Conservation (phyloP, 2,797 vertebrate species). For the Gadopsis marmoratus region DNA sequence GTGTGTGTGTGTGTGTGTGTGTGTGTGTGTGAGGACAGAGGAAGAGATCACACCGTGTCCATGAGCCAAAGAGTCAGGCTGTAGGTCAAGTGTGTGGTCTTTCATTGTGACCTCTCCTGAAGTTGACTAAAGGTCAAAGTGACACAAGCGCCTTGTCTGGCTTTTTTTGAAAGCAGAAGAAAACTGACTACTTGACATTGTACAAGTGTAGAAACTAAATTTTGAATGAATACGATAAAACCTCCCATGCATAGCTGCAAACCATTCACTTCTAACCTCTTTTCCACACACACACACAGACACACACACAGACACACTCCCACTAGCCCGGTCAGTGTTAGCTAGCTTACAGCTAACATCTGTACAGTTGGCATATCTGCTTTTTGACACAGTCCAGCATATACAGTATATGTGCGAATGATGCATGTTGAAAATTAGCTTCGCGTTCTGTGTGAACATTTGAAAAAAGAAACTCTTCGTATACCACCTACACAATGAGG, state of each 20-base stretch:
- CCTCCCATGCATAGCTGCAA: neutral
- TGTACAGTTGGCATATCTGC: neutral
- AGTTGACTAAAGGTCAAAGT: slow-evolving; percentile 48
- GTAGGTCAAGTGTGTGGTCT: slow-evolving; percentile 36
- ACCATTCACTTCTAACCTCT: neutral
- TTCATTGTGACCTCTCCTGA: slow-evolving; percentile 42
- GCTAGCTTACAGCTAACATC: neutral
- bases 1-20: slow-evolving; percentile 10
- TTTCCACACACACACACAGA: no score
- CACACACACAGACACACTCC: neutral
- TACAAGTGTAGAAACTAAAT: neutral
- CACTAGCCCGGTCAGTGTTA: neutral
- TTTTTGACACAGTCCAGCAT: neutral
- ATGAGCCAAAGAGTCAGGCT: slow-evolving; percentile 33
- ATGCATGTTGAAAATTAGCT: neutral
- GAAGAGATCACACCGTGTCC: slow-evolving; percentile 26
- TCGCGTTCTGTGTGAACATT: neutral
- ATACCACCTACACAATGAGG: neutral
- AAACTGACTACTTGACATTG: slow-evolving; percentile 41
- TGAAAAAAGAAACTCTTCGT: neutral
- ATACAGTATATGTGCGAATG: no score
- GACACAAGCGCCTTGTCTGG: slow-evolving; percentile 37
- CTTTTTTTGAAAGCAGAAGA: slow-evolving; percentile 7
- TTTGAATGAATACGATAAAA: slow-evolving; percentile 13
- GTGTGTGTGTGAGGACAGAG: neutral